phyloP scores from a whole-genome alignment of 2,113 vertebrate genomes.

The Strix uralensis region DNA sequence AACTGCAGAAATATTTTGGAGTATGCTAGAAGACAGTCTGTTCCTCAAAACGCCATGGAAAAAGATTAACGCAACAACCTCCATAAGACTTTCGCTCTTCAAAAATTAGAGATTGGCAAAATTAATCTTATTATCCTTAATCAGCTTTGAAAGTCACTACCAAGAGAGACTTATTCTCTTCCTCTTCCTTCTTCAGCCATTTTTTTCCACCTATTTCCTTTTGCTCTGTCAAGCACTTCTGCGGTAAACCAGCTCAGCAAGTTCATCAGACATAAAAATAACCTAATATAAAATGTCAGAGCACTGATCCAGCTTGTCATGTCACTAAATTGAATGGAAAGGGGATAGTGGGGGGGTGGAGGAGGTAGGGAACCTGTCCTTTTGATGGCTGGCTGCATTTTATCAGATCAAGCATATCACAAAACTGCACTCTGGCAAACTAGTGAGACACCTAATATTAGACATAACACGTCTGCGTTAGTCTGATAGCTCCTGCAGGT shows the following conservation, averaged over 20 bases:
- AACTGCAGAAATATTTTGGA: neutral
- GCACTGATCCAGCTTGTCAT: neutral
- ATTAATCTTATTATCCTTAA: neutral
- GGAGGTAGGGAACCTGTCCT: neutral
- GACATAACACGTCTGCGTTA: neutral
- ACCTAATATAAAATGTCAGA: neutral
- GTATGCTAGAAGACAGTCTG: rapidly evolving
- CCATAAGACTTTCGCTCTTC: neutral
- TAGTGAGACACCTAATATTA: neutral
- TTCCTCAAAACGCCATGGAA: neutral
- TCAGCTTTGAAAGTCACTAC: neutral
- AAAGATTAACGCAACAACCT: neutral
- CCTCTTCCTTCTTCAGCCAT: neutral
- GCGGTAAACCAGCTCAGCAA: neutral
- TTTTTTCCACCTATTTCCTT: neutral
- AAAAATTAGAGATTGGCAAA: neutral
- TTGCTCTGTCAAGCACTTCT: neutral
- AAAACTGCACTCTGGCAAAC: neutral
- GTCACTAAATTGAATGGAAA: neutral
- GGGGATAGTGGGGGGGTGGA: rapidly evolving
- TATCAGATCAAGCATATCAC: neutral
- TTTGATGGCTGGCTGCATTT: neutral
- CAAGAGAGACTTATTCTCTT: neutral
- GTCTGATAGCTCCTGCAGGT: neutral
- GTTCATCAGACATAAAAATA: conserved; percentile 4